A percentile compares a stretch with the other conserved stretches of the same genome.
phyloP scores from a whole-genome alignment of 1,140 invertebrate genomes.

The Atta cephalotes region DNA sequence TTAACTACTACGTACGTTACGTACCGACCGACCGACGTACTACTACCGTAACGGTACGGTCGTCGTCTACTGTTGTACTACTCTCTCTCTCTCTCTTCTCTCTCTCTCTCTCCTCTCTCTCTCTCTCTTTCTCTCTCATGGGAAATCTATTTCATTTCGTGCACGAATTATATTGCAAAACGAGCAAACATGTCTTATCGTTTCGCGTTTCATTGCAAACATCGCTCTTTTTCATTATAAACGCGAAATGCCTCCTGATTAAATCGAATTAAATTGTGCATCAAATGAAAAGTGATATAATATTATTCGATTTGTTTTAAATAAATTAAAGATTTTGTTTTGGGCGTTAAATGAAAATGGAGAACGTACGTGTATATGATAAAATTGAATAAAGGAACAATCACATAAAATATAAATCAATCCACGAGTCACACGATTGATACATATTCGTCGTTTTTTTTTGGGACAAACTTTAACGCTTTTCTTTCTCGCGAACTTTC shows the following conservation, averaged over 20 bases:
- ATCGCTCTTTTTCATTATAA: constrained; percentile 24
- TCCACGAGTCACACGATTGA: constrained; percentile 1
- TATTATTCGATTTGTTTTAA: not conserved
- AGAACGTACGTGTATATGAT: not conserved
- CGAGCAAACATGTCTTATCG: constrained; percentile 46
- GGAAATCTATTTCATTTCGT: constrained; percentile 60
- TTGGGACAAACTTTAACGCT: constrained; percentile 37
- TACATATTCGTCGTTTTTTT: constrained; percentile 30
- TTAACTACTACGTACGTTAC: too few species aligned
- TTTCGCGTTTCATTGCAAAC: constrained; percentile 31
- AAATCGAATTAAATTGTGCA: constrained; percentile 28
- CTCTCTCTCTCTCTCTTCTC: constrained; percentile 47
- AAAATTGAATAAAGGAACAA: constrained; percentile 22
- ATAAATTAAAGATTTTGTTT: not conserved
- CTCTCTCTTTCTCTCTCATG: not conserved
- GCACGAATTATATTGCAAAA: constrained; percentile 54
- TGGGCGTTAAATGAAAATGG: constrained; percentile 14
- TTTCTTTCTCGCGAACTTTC: constrained; percentile 58
- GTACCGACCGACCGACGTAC: too few species aligned
- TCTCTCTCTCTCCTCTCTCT: constrained; percentile 29
- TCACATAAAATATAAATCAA: constrained; percentile 43
- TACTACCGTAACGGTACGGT: too few species aligned
- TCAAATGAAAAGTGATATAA: not conserved
- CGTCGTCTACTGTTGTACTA: too few species aligned
- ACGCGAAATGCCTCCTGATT: constrained; percentile 25